Conservation (phyloP, 2,888 invertebrate species). For the Halictus quadricinctus region DNA sequence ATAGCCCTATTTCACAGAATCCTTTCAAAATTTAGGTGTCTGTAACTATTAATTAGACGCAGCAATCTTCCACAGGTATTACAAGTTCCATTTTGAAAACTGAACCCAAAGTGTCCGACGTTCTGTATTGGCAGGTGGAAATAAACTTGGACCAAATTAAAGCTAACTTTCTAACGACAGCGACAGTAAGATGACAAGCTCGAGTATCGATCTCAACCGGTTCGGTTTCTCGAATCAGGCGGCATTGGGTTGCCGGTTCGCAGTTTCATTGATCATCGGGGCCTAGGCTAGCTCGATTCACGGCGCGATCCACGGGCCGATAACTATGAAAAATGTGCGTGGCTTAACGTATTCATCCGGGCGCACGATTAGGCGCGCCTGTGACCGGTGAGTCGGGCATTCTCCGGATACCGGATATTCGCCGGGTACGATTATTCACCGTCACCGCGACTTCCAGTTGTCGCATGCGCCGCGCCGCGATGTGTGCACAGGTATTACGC, state of each 20-base stretch:
- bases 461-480: slow-evolving; percentile 5
- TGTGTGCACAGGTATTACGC: slow-evolving; percentile 30
- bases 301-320: slow-evolving; percentile 29
- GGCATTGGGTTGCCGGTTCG: background rate
- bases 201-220: background rate
- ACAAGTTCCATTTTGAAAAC: background rate
- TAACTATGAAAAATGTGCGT: slow-evolving; percentile 38
- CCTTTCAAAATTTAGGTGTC: background rate
- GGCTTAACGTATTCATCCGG: slow-evolving; percentile 22
- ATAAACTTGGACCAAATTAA: background rate
- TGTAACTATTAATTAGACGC: too few relatives aligned
- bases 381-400: slow-evolving; percentile 9
- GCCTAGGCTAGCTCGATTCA: slow-evolving; percentile 16
- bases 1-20: background rate
- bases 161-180: background rate
- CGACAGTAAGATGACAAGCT: background rate
- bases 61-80: background rate
- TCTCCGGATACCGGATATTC: slow-evolving; percentile 46
- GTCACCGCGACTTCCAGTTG: slow-evolving; percentile 34
- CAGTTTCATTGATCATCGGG: slow-evolving; percentile 1
- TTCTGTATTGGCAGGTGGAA: background rate
- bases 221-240: slow-evolving; percentile 1
- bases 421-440: slow-evolving; percentile 44
- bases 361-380: slow-evolving; percentile 20
- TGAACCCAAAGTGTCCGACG: background rate